A percentile compares a stretch with the other conserved stretches of the same genome.
phyloP scores from a whole-genome alignment of 1,140 invertebrate species.

The Heliothis subflexa region DNA sequence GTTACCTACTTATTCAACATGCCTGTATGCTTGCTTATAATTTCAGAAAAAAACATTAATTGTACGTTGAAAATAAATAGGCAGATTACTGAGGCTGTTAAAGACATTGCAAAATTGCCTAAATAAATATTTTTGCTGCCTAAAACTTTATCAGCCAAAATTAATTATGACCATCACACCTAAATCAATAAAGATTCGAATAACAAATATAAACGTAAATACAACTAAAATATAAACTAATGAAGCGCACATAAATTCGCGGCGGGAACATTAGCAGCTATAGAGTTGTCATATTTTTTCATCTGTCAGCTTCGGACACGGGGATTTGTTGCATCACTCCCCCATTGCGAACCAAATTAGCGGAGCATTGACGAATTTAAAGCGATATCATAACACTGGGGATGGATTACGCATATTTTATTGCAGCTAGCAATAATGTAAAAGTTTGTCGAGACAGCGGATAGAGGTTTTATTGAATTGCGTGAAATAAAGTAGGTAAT shows the following conservation, averaged over 20 bases:
- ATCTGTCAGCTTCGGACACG: constrained; percentile 28
- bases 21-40: no score
- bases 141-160: no score
- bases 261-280: constrained; percentile 57
- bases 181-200: not conserved
- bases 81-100: no score
- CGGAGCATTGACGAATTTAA: constrained; percentile 63
- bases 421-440: not conserved
- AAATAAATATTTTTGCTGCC: no score
- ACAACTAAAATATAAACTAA: constrained; percentile 41
- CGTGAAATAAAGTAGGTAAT: no score
- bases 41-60: no score
- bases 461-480: no score
- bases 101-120: no score
- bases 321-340: constrained; percentile 60
- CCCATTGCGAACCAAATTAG: constrained; percentile 61
- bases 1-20: no score
- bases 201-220: not conserved
- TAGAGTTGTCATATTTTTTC: constrained; percentile 73
- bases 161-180: not conserved
- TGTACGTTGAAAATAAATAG: no score
- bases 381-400: constrained; percentile 51
- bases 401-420: constrained; percentile 30
- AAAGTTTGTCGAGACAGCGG: no score
- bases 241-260: constrained; percentile 53